Percentiles rank a stretch among this genome's conserved stretches.
These are phyloP conservation scores for Drosophila sp. DNA, from an alignment of 1,140 invertebrate species.

Conservation along the genomic window DNA sequence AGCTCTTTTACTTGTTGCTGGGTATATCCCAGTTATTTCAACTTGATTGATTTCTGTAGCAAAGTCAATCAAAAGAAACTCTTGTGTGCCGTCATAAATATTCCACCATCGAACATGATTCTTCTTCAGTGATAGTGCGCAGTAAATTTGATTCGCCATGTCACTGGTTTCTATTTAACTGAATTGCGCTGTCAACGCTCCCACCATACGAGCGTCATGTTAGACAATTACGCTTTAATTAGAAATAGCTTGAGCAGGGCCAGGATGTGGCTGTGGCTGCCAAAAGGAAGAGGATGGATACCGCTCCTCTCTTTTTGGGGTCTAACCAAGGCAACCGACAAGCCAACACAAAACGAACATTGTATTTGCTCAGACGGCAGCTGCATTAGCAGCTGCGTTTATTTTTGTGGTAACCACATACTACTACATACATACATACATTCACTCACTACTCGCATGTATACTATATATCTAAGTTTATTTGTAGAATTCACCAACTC, in stretches of 20 bases:
- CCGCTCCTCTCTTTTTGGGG: neutral
- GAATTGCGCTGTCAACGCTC: slow-evolving; percentile 1
- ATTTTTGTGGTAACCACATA: slow-evolving; percentile 65
- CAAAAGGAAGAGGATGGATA: slow-evolving; percentile 1
- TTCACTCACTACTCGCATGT: neutral
- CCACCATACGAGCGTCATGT: slow-evolving; percentile 8
- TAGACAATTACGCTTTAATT: slow-evolving; percentile 71
- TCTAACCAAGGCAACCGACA: neutral
- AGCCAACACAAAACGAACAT: slow-evolving; percentile 31
- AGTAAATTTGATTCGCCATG: slow-evolving; percentile 7
- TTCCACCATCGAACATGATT: neutral
- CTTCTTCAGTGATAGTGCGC: neutral
- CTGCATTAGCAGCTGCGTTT: slow-evolving; percentile 54
- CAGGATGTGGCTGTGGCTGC: neutral
- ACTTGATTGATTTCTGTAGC: too few species aligned
- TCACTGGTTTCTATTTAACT: slow-evolving; percentile 16
- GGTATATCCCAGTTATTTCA: too few species aligned
- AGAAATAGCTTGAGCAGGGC: slow-evolving; percentile 52
- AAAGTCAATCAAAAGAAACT: neutral
- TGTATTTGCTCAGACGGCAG: slow-evolving; percentile 37
- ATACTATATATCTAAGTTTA: slow-evolving; percentile 9
- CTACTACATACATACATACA: slow-evolving; percentile 18
- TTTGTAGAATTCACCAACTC: slow-evolving; percentile 33
- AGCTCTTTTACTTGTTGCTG: too few species aligned
- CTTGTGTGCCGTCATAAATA: neutral